Evolutionary conservation across 2,888 invertebrate genomes (phyloP).

Genomic region (Diaprepes abbreviatus): DNA sequence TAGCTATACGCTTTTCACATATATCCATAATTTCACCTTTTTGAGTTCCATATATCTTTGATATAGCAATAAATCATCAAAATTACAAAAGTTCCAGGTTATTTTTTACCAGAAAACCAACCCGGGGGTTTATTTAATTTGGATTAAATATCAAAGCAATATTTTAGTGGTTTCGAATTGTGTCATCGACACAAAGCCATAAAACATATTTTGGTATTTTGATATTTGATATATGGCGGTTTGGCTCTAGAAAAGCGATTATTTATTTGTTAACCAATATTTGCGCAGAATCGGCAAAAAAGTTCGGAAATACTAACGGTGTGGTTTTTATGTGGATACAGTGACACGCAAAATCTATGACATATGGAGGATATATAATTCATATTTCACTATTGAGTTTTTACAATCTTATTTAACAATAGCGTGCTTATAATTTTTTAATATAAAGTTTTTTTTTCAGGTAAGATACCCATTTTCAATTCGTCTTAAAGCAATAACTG

Average conservation of each 20-base stretch:
- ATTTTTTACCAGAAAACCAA: conserved; percentile 27
- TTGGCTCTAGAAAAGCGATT: conserved; percentile 10
- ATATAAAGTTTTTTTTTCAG: no score
- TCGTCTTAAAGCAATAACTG: no score
- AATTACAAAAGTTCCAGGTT: conserved; percentile 39
- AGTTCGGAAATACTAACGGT: not conserved
- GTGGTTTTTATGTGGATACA: no score
- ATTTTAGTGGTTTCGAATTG: conserved; percentile 38
- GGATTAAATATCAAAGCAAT: conserved; percentile 32
- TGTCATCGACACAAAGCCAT: conserved; percentile 34
- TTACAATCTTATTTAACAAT: no score
- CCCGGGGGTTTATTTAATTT: conserved; percentile 38
- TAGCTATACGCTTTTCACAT: no score
- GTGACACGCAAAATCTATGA: no score
- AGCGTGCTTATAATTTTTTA: no score
- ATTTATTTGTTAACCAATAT: conserved; percentile 20
- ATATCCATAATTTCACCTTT: no score
- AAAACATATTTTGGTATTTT: conserved; percentile 40
- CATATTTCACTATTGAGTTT: no score
- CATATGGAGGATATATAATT: no score
- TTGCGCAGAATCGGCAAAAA: not conserved
- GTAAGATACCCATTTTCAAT: no score
- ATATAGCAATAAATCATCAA: conserved; percentile 31
- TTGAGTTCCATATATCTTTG: no score
- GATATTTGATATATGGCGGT: conserved; percentile 24